These are phyloP conservation scores for Leucoraja erinaceus DNA, from an alignment of 2,113 vertebrate genomes.

Conservation along the genomic window DNA sequence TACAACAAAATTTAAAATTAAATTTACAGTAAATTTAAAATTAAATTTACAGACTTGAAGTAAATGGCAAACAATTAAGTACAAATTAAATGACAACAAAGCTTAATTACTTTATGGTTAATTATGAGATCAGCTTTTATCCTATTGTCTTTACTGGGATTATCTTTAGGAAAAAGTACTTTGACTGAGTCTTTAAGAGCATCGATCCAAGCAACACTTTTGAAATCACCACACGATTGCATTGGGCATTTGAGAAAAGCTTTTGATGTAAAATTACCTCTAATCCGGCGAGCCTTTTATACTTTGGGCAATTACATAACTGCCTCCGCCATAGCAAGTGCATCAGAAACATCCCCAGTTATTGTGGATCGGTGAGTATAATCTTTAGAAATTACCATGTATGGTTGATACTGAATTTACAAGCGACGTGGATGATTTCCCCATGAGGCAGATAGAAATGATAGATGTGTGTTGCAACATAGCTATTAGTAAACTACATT, in stretches of 20 bases:
- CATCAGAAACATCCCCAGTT: conserved; percentile 64
- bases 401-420: background rate
- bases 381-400: background rate
- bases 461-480: no score
- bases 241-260: conserved; percentile 68
- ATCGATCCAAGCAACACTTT: conserved; percentile 60
- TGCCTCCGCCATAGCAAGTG: conserved; percentile 67
- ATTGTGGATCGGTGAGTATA: conserved; percentile 79
- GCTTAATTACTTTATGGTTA: no score
- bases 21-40: no score
- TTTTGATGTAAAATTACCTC: conserved; percentile 74
- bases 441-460: background rate
- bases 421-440: background rate
- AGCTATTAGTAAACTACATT: background rate
- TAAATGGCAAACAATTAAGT: background rate
- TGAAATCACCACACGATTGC: conserved; percentile 73
- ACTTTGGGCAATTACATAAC: conserved; percentile 85
- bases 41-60: background rate
- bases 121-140: background rate
- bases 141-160: background rate
- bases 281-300: conserved; percentile 83
- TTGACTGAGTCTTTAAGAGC: conserved; percentile 69
- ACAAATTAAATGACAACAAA: background rate
- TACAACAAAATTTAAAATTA: no score
- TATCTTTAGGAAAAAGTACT: conserved; percentile 77